Base-by-base conservation (phyloP, 2,888 invertebrate species). In the Pyrrhosoma nymphula region DNA sequence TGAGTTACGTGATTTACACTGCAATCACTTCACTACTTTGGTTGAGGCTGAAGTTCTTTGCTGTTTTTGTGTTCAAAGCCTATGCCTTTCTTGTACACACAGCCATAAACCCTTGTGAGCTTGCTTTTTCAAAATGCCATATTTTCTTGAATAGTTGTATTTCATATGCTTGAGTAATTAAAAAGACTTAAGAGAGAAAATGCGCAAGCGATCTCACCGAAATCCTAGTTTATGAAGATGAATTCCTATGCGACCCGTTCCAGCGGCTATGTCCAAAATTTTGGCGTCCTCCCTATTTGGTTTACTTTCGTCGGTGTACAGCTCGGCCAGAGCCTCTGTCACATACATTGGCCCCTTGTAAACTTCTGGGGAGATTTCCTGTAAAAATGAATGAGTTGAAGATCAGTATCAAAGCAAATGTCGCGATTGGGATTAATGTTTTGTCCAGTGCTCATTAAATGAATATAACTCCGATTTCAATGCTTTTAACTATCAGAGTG, bases 191-290 rank as follows among this genome's bases (percentile, higher is more conserved):
- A 47, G 47, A 2, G 47, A 47, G 47, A 47, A 47, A 2, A 47
- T 47, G 47, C 8, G 8, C 47, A 47, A 4, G 47, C 47, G 47
- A 47, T 4, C 95, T 95, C 88, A 95, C 95, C 89, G 75, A 56
- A 95, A 95, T 26, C 95, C 95, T 82, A 95, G 55, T 39, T 69
- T 26, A 56, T 93, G 55, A 20, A 95, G 95, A 56, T 39, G 47
- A 0, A 95, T 47, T 88, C 96, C 96, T 30, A 96, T 96, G 95
- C 96, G 96, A 14, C 97, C 97, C 0, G 97, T 96, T 47, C 97
- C 97, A 30, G 96, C 96, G 0, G 96, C 96, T 3, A 96, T 96
- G 95, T 97, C 97, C 2, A 97, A 95, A 47, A 97, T 95, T 89
- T 96, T 96, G 8, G 96, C 96, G 26, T 95, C 95, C 75, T 39